Conservation (phyloP, 2,113 vertebrate species). For the Buteo buteo region DNA sequence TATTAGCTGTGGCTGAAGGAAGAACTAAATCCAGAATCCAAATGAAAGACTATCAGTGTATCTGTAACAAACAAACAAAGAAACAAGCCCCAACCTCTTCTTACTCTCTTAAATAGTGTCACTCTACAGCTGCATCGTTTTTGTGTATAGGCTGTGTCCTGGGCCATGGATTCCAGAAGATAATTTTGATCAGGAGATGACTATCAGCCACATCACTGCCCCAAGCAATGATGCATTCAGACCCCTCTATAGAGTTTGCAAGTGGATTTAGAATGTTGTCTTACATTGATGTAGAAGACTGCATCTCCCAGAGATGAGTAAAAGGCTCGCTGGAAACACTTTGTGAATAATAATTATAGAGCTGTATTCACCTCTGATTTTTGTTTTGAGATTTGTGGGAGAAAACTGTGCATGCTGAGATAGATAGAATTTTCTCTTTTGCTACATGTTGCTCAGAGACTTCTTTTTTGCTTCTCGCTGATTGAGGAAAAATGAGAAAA, state of each 20-base stretch:
- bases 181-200: background rate
- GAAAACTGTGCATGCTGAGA: background rate
- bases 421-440: background rate
- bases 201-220: background rate
- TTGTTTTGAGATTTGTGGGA: background rate
- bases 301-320: background rate
- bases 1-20: background rate
- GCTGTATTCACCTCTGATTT: background rate
- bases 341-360: background rate
- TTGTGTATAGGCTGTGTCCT: background rate
- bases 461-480: background rate
- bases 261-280: background rate
- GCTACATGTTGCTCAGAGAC: background rate
- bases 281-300: background rate
- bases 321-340: background rate
- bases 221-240: background rate
- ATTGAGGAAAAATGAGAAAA: slow-evolving; percentile 38
- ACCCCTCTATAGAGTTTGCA: background rate
- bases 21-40: background rate
- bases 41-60: background rate
- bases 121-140: background rate
- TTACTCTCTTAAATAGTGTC: background rate
- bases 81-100: background rate
- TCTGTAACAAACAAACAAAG: background rate
- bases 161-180: background rate